Conservation (phyloP, 2,797 vertebrate genomes). For the Lepus townsendii region DNA sequence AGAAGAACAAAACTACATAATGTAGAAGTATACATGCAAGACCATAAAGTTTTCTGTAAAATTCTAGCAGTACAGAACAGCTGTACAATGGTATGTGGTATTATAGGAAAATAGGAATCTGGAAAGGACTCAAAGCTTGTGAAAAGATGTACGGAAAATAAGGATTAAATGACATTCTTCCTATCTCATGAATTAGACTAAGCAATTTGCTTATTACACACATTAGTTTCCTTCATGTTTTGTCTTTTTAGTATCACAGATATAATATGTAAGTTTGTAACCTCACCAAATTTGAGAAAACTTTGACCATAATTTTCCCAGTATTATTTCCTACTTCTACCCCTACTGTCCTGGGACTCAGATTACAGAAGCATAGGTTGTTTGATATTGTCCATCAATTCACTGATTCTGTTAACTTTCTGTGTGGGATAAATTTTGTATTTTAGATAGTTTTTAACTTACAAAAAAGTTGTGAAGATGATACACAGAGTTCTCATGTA, state of each 20-base stretch:
- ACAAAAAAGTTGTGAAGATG: not conserved
- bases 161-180: not conserved
- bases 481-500: not conserved
- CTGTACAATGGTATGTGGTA: not conserved
- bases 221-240: not conserved
- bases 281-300: slow-evolving; percentile 6
- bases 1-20: not conserved
- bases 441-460: not conserved
- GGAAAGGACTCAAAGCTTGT: not conserved
- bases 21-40: not conserved
- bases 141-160: not conserved
- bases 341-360: not conserved
- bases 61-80: not conserved
- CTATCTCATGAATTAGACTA: not conserved
- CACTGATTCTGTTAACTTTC: not conserved
- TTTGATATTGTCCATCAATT: not conserved
- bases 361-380: not conserved
- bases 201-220: not conserved
- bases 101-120: not conserved
- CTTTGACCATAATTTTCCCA: not conserved
- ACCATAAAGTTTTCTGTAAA: not conserved
- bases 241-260: not conserved
- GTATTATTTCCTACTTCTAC: not conserved
- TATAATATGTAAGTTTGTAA: not conserved
- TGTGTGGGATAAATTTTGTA: not conserved